phyloP scores from a whole-genome alignment of 2,113 vertebrate genomes.

The Gallinago media region DNA sequence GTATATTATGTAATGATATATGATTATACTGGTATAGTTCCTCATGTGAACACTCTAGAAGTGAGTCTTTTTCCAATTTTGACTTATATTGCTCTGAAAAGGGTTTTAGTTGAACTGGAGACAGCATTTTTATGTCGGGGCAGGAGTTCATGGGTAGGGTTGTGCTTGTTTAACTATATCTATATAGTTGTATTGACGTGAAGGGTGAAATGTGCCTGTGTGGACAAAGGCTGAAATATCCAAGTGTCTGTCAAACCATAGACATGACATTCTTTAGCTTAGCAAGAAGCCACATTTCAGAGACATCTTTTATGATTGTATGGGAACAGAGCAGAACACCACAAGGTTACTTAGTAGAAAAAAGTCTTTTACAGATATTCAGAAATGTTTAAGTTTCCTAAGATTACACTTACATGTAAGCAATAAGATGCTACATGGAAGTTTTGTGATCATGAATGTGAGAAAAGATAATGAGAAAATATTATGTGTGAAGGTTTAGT shows the following conservation, averaged over 20 bases:
- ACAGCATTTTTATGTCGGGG: neutral
- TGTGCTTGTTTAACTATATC: neutral
- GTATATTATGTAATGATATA: neutral
- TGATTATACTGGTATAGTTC: neutral
- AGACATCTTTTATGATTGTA: neutral
- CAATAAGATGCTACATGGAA: neutral
- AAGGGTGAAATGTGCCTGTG: neutral
- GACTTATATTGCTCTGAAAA: neutral
- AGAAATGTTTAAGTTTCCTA: neutral
- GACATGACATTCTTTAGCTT: neutral
- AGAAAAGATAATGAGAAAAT: neutral
- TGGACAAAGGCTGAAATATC: neutral
- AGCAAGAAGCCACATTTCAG: slow-evolving; percentile 31
- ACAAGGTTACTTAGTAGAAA: neutral
- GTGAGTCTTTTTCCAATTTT: neutral
- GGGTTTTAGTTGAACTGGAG: neutral
- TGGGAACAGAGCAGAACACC: neutral
- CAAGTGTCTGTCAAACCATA: neutral
- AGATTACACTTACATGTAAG: neutral
- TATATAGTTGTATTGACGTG: neutral
- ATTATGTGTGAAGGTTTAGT: neutral
- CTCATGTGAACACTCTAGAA: neutral
- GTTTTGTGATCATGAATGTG: neutral
- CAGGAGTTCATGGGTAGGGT: neutral
- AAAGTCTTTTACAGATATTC: neutral